These are phyloP conservation scores for Gopherus evgoodei DNA, from an alignment of 2,113 vertebrate species.

Conservation along the genomic window DNA sequence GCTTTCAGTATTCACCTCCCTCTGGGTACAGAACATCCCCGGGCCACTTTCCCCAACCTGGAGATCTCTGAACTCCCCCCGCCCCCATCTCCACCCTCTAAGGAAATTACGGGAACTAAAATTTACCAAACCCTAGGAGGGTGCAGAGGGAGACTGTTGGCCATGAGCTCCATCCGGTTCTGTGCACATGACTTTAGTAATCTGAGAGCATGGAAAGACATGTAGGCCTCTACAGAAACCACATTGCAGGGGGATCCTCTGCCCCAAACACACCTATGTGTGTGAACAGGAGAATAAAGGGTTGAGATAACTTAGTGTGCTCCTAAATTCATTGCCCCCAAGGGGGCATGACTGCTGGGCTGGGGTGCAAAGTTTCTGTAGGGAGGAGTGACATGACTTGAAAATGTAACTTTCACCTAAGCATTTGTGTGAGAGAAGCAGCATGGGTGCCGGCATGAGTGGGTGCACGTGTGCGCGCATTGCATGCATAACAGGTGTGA, in stretches of 20 bases:
- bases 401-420: neutral
- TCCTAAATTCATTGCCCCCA: neutral
- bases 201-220: neutral
- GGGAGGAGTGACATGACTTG: neutral
- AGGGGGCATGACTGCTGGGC: neutral
- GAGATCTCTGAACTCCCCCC: neutral
- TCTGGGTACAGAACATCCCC: neutral
- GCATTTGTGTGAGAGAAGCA: neutral
- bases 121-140: neutral
- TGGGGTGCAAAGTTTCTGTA: neutral
- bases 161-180: neutral
- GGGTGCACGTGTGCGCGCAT: neutral
- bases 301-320: accelerated
- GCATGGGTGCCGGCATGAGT: accelerated
- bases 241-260: neutral
- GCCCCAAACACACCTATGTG: accelerated
- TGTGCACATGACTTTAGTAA: neutral
- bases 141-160: neutral
- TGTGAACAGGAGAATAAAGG: neutral
- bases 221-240: neutral
- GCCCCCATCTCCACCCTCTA: neutral
- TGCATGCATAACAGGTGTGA: neutral
- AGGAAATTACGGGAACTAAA: neutral
- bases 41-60: neutral
- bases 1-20: neutral